These are phyloP conservation scores for Chiloscyllium plagiosum DNA, from an alignment of 2,113 vertebrate species.

Conservation along the genomic window DNA sequence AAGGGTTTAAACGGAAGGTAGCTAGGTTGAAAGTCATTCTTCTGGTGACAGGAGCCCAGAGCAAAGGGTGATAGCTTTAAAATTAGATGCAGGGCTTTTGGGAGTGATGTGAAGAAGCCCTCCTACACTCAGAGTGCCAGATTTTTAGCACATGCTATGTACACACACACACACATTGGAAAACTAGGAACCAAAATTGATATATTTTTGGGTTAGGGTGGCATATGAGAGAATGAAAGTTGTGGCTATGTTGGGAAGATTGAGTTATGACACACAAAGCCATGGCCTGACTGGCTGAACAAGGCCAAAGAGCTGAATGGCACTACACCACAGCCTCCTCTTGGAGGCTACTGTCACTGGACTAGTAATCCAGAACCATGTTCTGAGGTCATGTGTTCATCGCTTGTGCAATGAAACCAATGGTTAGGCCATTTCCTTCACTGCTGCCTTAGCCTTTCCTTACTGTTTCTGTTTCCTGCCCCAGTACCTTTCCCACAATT, in stretches of 20 bases:
- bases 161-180: background rate
- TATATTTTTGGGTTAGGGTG: background rate
- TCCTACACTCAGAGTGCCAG: background rate
- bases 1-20: background rate
- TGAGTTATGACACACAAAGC: background rate
- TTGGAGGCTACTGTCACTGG: background rate
- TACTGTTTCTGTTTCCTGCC: background rate
- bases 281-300: background rate
- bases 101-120: background rate
- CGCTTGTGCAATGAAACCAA: too few species aligned
- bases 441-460: background rate
- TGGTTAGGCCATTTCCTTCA: background rate
- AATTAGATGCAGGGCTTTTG: background rate
- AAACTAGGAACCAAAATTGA: background rate
- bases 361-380: too few species aligned
- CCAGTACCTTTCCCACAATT: background rate
- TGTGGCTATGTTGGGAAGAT: background rate
- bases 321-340: background rate
- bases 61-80: background rate
- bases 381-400: too few species aligned
- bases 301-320: background rate
- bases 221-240: background rate
- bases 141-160: too few species aligned
- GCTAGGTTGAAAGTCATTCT: background rate
- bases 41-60: background rate